A percentile compares a stretch with the other conserved stretches of the same genome.
Conservation (phyloP, 2,888 invertebrate species). For the Meteorus cinctellus region DNA sequence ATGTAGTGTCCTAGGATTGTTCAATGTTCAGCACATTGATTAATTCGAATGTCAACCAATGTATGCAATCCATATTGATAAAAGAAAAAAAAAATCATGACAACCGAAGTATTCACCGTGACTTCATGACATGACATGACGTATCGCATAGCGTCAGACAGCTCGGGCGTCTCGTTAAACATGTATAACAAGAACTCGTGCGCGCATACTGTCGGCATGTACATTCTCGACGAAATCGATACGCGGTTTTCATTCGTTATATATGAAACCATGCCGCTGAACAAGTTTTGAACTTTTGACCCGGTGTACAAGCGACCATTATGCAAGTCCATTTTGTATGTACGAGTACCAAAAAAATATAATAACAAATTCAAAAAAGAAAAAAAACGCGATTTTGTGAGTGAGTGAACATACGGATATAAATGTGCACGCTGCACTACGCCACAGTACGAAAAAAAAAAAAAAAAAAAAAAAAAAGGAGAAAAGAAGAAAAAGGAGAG, state of each 20-base stretch:
- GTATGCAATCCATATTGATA: neutral
- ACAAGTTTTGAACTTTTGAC: constrained; percentile 42
- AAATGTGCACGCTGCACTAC: constrained; percentile 18
- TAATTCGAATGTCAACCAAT: neutral
- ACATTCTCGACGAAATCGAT: constrained; percentile 34
- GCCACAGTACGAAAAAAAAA: neutral
- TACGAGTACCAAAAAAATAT: neutral
- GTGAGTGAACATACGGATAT: constrained; percentile 19
- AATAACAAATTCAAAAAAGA: neutral
- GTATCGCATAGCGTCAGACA: constrained; percentile 33
- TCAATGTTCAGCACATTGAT: neutral
- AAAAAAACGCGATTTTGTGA: constrained; percentile 16
- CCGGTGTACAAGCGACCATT: constrained; percentile 32
- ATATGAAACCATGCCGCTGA: constrained; percentile 25
- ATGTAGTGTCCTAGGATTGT: neutral
- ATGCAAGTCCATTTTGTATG: constrained; percentile 30
- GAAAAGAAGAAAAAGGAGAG: neutral
- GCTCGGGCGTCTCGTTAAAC: constrained; percentile 41
- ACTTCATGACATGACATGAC: constrained; percentile 26
- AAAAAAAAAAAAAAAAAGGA: neutral
- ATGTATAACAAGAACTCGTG: constrained; percentile 31
- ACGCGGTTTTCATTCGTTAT: constrained; percentile 13
- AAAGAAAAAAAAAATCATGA: neutral
- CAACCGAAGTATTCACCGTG: constrained; percentile 11
- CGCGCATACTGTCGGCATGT: constrained; percentile 17